Evolutionary conservation across 2,113 vertebrate species (phyloP).

Genomic region (Bujurquina vittata): DNA sequence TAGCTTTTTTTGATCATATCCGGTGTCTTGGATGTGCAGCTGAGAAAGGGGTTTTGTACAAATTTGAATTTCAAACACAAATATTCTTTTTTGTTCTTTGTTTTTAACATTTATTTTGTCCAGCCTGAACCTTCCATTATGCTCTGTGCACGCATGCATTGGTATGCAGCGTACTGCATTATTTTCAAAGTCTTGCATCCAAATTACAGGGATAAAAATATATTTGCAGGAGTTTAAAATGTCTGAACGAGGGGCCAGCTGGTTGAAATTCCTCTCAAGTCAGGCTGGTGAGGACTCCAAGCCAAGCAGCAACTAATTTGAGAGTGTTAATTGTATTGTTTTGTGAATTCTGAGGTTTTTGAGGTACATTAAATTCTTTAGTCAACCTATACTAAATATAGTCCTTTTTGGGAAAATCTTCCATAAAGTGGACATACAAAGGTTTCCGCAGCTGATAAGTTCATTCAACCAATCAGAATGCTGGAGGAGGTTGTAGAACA

Average conservation of each 20-base stretch:
- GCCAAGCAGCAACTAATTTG: conserved; percentile 20
- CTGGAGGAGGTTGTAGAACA: neutral
- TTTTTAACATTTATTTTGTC: neutral
- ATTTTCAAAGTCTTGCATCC: conserved; percentile 9
- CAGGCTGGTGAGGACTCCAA: neutral
- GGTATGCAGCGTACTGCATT: neutral
- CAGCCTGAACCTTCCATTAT: neutral
- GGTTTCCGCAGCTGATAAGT: neutral
- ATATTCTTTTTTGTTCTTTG: too few relatives aligned
- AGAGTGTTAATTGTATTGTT: conserved; percentile 43
- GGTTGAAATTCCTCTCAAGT: neutral
- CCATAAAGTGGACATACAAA: neutral
- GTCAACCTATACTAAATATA: neutral
- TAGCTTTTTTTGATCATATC: too few relatives aligned
- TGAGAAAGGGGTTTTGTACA: too few relatives aligned
- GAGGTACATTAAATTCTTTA: neutral
- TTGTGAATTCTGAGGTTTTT: neutral
- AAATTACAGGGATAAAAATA: conserved; percentile 34
- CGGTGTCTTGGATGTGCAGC: too few relatives aligned
- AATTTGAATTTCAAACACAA: too few relatives aligned
- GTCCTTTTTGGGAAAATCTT: neutral
- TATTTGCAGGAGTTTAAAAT: conserved; percentile 22
- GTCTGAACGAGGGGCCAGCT: neutral
- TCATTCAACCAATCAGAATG: neutral
- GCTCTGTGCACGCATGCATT: neutral